Evolutionary conservation across 2,888 invertebrate genomes (phyloP).

Genomic region (Caenorhabditis afra): DNA sequence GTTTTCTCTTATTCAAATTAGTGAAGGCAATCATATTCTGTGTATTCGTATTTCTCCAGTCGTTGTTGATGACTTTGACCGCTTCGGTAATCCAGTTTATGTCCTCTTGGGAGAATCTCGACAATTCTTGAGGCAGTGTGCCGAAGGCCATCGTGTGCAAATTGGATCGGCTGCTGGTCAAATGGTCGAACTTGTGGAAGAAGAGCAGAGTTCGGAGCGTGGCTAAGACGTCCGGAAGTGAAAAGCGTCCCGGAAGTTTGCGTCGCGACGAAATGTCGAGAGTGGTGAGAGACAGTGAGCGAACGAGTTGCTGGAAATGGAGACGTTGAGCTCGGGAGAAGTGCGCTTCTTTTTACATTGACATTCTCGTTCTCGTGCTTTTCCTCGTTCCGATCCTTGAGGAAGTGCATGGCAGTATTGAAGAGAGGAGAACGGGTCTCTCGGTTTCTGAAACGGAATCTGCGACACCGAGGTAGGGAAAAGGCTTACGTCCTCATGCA

Average conservation of each 20-base stretch:
- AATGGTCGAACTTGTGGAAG: slow-evolving; percentile 7
- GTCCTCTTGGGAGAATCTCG: slow-evolving; percentile 32
- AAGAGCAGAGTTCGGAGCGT: slow-evolving; percentile 12
- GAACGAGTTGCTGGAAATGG: slow-evolving; percentile 28
- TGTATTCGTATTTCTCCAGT: no score
- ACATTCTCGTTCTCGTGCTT: slow-evolving; percentile 24
- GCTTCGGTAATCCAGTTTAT: not conserved
- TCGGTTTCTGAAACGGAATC: slow-evolving; percentile 5
- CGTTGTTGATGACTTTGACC: no score
- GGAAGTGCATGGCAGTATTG: not conserved
- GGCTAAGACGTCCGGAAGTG: not conserved
- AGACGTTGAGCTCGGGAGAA: no score
- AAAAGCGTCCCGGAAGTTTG: no score
- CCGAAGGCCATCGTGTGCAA: slow-evolving; percentile 8
- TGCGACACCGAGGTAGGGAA: not conserved
- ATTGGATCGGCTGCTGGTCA: not conserved
- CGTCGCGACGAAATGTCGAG: not conserved
- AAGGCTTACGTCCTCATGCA: slow-evolving; percentile 1
- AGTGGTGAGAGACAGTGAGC: not conserved
- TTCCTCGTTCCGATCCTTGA: slow-evolving; percentile 7
- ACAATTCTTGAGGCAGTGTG: slow-evolving; percentile 12
- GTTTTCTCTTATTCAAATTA: not conserved
- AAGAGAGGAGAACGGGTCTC: not conserved
- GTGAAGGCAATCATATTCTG: no score
- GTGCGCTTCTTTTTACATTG: no score